phyloP scores from a whole-genome alignment of 2,113 vertebrate genomes.

The Climacteris rufus region DNA sequence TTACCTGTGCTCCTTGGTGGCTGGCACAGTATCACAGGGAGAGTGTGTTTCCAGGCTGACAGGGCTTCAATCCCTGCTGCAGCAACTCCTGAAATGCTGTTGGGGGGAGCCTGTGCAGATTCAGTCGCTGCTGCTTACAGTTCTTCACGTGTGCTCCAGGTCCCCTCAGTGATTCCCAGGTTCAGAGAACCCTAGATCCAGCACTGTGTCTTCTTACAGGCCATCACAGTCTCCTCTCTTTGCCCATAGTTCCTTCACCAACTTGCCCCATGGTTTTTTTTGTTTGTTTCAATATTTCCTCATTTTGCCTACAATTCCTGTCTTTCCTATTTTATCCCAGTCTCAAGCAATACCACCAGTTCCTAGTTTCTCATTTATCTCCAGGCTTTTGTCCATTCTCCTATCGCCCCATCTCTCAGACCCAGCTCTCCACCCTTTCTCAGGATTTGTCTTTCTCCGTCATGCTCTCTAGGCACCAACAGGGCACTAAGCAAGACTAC shows the following conservation, averaged over 20 bases:
- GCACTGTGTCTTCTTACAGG: background rate
- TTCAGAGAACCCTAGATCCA: background rate
- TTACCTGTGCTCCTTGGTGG: accelerated
- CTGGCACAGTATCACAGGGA: accelerated
- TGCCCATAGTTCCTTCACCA: background rate
- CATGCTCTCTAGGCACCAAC: background rate
- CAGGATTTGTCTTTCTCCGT: background rate
- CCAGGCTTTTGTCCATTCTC: background rate
- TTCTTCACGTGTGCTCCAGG: background rate
- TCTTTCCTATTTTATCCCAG: background rate
- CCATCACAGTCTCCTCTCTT: background rate
- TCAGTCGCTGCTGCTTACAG: accelerated
- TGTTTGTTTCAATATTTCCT: background rate
- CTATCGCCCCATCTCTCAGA: background rate
- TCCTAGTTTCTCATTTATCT: background rate
- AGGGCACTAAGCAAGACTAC: background rate
- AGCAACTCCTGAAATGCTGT: background rate
- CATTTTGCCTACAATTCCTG: background rate
- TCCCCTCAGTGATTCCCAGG: background rate
- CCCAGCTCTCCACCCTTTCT: background rate
- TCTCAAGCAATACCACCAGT: background rate
- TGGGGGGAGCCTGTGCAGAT: accelerated
- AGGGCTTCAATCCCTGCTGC: background rate
- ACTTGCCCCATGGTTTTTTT: background rate
- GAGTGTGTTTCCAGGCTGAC: accelerated